Conservation (phyloP, 2,888 invertebrate species). For the Mechanitis mazaeus region DNA sequence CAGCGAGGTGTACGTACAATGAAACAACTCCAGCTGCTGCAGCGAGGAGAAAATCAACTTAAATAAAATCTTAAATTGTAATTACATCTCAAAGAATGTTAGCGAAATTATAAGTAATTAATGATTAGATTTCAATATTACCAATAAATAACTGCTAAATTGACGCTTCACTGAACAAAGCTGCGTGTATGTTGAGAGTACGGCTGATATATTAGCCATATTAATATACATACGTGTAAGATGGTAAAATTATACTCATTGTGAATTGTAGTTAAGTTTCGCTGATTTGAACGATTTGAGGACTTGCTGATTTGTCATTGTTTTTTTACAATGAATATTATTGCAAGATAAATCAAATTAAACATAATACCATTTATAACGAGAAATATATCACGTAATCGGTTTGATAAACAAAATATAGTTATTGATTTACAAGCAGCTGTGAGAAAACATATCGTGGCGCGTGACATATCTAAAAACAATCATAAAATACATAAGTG, state of each 20-base stretch:
- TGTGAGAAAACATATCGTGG: conserved; percentile 15
- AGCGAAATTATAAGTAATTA: conserved; percentile 22
- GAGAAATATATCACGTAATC: not conserved
- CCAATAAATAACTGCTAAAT: not conserved
- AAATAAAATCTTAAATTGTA: conserved; percentile 30
- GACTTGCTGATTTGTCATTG: no score
- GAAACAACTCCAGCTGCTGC: conserved; percentile 42
- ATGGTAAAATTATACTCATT: no score
- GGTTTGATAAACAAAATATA: not conserved
- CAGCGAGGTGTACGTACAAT: conserved; percentile 45
- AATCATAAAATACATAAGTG: conserved; percentile 11
- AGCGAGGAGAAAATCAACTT: conserved; percentile 37
- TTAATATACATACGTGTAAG: no score
- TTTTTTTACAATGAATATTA: no score
- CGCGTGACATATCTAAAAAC: conserved; percentile 25
- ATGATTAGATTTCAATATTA: conserved; percentile 11
- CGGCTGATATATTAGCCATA: not conserved
- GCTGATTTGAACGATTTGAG: no score
- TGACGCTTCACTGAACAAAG: not conserved
- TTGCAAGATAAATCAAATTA: no score
- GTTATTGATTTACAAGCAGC: conserved; percentile 11
- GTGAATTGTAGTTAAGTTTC: no score
- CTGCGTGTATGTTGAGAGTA: not conserved
- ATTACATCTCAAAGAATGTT: conserved; percentile 17
- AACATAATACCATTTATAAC: not conserved